phyloP scores from a whole-genome alignment of 2,888 invertebrate species.

The Danaus chrysippus region DNA sequence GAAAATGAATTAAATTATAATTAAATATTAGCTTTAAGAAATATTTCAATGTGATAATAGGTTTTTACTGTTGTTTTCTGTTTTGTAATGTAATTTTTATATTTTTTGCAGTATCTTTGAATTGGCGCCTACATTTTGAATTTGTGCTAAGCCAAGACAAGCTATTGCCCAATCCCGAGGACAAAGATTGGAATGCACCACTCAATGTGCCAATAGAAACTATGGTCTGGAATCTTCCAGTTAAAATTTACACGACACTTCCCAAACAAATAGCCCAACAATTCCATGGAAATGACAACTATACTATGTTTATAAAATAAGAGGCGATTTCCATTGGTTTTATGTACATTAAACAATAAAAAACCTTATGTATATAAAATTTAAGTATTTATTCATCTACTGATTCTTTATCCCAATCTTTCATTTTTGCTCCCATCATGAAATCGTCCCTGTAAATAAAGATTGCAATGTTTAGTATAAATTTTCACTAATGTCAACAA shows the following conservation, averaged over 20 bases:
- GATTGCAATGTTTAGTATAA: slow-evolving; percentile 35
- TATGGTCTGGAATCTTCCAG: slow-evolving; percentile 98
- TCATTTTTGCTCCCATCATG: slow-evolving; percentile 92
- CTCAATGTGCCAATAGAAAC: slow-evolving; percentile 94
- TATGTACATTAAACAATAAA: slow-evolving; percentile 17
- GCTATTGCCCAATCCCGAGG: slow-evolving; percentile 77
- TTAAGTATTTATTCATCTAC: slow-evolving; percentile 58
- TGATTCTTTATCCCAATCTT: slow-evolving; percentile 93
- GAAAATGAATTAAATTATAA: background rate
- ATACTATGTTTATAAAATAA: slow-evolving; percentile 58
- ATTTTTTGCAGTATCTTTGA: slow-evolving; percentile 84
- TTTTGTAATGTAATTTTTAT: background rate
- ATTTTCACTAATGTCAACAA: background rate
- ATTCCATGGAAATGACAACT: slow-evolving; percentile 68
- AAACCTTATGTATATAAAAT: slow-evolving; percentile 19
- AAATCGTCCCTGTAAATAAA: slow-evolving; percentile 88
- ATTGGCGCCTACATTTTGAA: slow-evolving; percentile 98
- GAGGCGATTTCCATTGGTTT: slow-evolving; percentile 15
- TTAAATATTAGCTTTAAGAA: too few species aligned
- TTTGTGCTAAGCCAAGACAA: slow-evolving; percentile 92
- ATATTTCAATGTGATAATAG: too few species aligned
- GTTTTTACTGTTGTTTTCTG: too few species aligned
- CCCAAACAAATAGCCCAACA: slow-evolving; percentile 89
- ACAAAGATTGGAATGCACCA: slow-evolving; percentile 90
- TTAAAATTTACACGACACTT: slow-evolving; percentile 94